Evolutionary conservation across 2,888 invertebrate species (phyloP).

Genomic region (Trissolcus japonicus): DNA sequence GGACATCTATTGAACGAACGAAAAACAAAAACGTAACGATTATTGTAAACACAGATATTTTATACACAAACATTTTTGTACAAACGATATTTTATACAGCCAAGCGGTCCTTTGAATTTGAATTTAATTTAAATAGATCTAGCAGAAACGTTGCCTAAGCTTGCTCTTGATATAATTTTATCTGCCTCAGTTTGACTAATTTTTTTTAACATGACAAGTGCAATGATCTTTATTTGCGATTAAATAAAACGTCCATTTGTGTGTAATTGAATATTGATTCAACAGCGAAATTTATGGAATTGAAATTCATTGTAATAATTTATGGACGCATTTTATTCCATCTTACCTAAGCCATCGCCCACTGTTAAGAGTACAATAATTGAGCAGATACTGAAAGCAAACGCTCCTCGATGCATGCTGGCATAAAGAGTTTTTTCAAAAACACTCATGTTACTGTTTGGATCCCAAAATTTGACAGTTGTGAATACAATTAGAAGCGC

Average conservation of each 20-base stretch:
- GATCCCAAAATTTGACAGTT: constrained; percentile 62
- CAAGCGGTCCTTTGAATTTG: constrained; percentile 31
- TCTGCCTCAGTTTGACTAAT: neutral
- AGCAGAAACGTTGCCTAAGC: constrained; percentile 33
- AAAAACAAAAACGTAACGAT: constrained; percentile 15
- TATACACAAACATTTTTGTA: constrained; percentile 45
- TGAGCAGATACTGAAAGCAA: constrained; percentile 62
- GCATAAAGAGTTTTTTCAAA: constrained; percentile 65
- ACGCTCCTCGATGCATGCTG: constrained; percentile 61
- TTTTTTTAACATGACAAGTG: neutral
- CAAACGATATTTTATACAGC: constrained; percentile 47
- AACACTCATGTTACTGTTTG: constrained; percentile 58
- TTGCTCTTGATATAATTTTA: constrained; percentile 11
- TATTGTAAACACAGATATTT: constrained; percentile 15
- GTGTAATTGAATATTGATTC: neutral
- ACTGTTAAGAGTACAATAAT: constrained; percentile 62
- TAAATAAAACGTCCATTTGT: neutral
- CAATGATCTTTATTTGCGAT: neutral
- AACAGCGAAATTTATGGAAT: constrained; percentile 1
- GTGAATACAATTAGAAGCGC: constrained; percentile 54
- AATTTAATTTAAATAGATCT: constrained; percentile 36
- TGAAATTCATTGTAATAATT: constrained; percentile 4
- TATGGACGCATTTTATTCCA: neutral
- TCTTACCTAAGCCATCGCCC: constrained; percentile 66
- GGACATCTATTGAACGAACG: constrained; percentile 60